phyloP scores from a whole-genome alignment of 2,888 invertebrate species.

The Maniola hyperantus region DNA sequence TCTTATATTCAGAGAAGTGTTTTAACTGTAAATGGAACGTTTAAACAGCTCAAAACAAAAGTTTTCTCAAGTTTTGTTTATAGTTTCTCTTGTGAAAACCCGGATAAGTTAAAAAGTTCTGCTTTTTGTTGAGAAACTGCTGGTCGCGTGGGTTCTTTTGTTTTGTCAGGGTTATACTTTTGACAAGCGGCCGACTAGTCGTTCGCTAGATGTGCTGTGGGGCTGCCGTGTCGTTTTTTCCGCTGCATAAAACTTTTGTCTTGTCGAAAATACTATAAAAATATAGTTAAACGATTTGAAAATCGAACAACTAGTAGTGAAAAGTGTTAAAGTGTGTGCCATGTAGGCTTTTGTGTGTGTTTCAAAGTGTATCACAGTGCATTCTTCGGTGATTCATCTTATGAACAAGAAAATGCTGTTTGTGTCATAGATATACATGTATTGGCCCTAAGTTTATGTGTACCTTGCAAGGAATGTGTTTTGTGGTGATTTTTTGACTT shows the following conservation, averaged over 20 bases:
- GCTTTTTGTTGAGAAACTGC: slow-evolving; percentile 55
- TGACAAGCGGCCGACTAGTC: slow-evolving; percentile 63
- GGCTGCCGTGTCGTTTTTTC: slow-evolving; percentile 53
- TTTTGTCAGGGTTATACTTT: slow-evolving; percentile 71
- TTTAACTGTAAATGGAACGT: slow-evolving; percentile 54
- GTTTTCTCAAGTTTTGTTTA: slow-evolving; percentile 67
- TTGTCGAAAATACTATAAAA: slow-evolving; percentile 59
- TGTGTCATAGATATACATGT: slow-evolving; percentile 58
- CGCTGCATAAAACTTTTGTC: slow-evolving; percentile 67
- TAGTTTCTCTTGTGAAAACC: slow-evolving; percentile 59
- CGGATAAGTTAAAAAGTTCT: slow-evolving; percentile 63
- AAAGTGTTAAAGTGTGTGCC: slow-evolving; percentile 54
- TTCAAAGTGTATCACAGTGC: slow-evolving; percentile 63
- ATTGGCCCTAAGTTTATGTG: slow-evolving; percentile 63
- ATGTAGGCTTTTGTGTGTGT: slow-evolving; percentile 57
- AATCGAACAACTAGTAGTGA: slow-evolving; percentile 52
- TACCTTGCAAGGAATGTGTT: slow-evolving; percentile 55
- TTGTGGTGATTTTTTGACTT: slow-evolving; percentile 53
- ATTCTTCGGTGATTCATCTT: slow-evolving; percentile 80
- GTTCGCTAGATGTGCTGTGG: slow-evolving; percentile 53
- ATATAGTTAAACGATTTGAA: slow-evolving; percentile 56
- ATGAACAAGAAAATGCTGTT: slow-evolving; percentile 71
- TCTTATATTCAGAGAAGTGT: slow-evolving; percentile 58
- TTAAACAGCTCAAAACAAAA: slow-evolving; percentile 51
- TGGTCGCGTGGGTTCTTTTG: slow-evolving; percentile 59